Base-by-base conservation (phyloP, 2,888 invertebrate genomes). In the Drosophila merina region DNA sequence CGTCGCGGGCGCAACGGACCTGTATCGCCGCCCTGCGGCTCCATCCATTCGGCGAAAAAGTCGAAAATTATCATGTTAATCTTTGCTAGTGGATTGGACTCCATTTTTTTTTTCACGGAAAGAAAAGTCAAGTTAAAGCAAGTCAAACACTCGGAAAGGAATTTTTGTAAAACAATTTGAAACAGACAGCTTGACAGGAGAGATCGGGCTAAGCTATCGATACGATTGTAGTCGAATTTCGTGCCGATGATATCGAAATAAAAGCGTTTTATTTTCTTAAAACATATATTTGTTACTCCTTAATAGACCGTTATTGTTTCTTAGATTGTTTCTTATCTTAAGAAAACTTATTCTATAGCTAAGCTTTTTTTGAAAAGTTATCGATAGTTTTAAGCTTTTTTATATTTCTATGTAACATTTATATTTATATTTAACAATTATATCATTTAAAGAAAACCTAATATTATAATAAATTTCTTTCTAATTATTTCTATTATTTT, bases 1-100 rank as follows among this genome's bases (percentile, higher is more conserved):
- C 67, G 70, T 9, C 42, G 47, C 8, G 33, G 25, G 0, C 50
- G 42, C 5, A 48, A 1, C 5, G 26, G 28, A 3, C 5, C 26
- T 1, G 12, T 8, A 0, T 4, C 10, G 0, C 33, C 20, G 8
- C 9, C 25, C 1, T 57, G 28, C 20, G 31, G 44, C 25, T 44
- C 25, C 1, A 20, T 20, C 14, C 12, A 20, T 42, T 42, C 20
- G 12, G 51, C 51, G 31, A 86, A 72, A 26, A 56, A 66, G 1
- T 63, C 36, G 8, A 86, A 12, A 0, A 80, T 55, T 1, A 57
- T 54, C 59, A 57, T 57, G 5, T 12, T 30, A 1, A 50, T 28
- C 49, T 63, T 20, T 6, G 31, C 9, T n/a, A 50, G 2, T 7
- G 49, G 49, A 12, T 4, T 10, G 4, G 1, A 6, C 4, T 63